Evolutionary conservation across 2,797 vertebrate species (phyloP).

Genomic region (Diglossa cyanea): DNA sequence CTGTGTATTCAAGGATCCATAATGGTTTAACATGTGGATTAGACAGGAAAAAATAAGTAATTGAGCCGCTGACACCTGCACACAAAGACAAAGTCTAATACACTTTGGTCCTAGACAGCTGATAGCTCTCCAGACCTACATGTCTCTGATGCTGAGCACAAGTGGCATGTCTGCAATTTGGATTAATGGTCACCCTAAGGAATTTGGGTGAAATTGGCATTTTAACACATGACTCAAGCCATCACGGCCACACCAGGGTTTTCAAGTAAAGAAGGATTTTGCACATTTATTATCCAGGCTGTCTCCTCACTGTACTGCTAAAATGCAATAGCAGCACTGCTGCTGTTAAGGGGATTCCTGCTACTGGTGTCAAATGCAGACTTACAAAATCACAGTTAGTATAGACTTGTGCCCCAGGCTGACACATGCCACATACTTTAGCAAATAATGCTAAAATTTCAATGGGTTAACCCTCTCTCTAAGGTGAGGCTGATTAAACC

Average conservation of each 20-base stretch:
- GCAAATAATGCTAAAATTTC: background rate
- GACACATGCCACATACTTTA: background rate
- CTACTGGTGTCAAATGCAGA: background rate
- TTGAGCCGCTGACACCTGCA: background rate
- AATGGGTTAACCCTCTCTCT: background rate
- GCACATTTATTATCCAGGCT: background rate
- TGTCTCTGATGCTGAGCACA: background rate
- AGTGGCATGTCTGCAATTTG: background rate
- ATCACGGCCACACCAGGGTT: background rate
- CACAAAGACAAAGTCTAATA: background rate
- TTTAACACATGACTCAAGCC: background rate
- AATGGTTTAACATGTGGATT: background rate
- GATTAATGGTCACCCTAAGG: background rate
- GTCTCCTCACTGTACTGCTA: background rate
- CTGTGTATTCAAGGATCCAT: background rate
- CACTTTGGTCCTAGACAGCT: background rate
- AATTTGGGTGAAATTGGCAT: background rate
- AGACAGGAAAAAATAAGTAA: background rate
- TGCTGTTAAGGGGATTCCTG: rapidly evolving
- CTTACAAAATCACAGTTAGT: background rate
- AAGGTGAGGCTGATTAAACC: background rate
- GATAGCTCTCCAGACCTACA: background rate
- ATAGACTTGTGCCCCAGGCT: background rate
- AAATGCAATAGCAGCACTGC: background rate
- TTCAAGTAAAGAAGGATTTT: slow-evolving; percentile 2